phyloP scores from a whole-genome alignment of 2,797 vertebrate species.

The Cheracebus regulus region DNA sequence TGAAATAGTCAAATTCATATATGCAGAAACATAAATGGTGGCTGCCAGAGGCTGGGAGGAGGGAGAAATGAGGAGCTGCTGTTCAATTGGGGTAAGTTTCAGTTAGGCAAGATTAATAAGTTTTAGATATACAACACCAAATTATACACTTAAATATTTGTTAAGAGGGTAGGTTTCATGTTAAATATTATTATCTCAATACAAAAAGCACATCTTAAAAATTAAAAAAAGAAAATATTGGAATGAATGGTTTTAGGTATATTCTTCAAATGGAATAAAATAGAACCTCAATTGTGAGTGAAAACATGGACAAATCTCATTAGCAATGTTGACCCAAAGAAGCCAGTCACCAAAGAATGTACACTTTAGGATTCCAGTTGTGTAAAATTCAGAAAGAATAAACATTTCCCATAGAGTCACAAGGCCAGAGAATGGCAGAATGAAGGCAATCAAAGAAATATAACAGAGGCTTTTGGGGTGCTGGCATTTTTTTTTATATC shows the following conservation, averaged over 20 bases:
- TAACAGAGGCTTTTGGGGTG: not conserved
- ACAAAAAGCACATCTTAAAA: not conserved
- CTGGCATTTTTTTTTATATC: not conserved
- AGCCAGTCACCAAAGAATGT: not conserved
- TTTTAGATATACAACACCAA: no score
- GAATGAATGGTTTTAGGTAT: not conserved
- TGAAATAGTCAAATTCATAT: no score
- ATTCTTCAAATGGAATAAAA: not conserved
- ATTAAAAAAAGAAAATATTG: not conserved
- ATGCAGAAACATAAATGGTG: no score
- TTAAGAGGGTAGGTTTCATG: not conserved
- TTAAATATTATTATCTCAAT: not conserved
- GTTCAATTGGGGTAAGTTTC: no score
- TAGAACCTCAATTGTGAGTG: not conserved
- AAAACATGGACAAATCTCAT: not conserved
- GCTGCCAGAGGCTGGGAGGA: no score
- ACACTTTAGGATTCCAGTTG: not conserved
- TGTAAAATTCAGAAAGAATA: not conserved
- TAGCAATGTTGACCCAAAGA: not conserved
- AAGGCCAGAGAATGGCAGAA: not conserved
- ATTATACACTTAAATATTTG: no score
- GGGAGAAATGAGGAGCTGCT: no score
- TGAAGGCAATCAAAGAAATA: not conserved
- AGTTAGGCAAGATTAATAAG: no score
- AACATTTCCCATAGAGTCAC: not conserved